These are phyloP conservation scores for Morus bassanus DNA, from an alignment of 2,797 vertebrate genomes.

Conservation along the genomic window DNA sequence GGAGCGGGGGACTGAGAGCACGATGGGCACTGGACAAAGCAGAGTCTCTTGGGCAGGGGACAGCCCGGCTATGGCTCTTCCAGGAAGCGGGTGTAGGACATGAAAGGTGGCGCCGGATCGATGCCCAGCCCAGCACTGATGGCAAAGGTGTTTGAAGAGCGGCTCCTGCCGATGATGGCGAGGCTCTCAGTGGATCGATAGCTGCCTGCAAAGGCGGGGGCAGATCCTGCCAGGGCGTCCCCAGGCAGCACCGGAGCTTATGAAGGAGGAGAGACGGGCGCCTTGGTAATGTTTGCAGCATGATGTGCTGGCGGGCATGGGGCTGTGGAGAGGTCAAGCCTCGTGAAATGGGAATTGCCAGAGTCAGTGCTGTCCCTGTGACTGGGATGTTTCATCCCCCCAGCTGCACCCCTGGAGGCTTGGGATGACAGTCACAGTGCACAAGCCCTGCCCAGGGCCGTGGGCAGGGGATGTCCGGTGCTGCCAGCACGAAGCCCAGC, in stretches of 20 bases:
- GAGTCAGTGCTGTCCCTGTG: accelerated
- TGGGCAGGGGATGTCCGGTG: neutral
- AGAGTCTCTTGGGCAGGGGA: neutral
- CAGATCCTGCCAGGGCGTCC: neutral
- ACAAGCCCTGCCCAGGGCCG: accelerated
- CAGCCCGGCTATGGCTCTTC: neutral
- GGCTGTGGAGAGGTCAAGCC: neutral
- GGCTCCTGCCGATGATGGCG: neutral
- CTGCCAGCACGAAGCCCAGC: neutral
- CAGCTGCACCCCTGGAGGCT: neutral
- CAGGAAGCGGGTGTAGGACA: neutral
- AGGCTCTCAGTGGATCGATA: neutral
- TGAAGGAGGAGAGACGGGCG: neutral
- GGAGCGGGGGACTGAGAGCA: neutral
- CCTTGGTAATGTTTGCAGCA: neutral
- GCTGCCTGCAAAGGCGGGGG: neutral
- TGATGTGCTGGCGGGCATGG: accelerated
- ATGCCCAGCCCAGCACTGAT: neutral
- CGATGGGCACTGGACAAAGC: accelerated
- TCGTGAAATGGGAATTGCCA: neutral
- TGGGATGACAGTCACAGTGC: neutral
- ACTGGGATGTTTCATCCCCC: neutral
- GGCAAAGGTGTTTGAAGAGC: neutral
- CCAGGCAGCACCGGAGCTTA: neutral
- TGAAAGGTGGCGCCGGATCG: neutral